Base-by-base conservation (phyloP, 2,113 vertebrate species). In the Coregonus clupeaformis region DNA sequence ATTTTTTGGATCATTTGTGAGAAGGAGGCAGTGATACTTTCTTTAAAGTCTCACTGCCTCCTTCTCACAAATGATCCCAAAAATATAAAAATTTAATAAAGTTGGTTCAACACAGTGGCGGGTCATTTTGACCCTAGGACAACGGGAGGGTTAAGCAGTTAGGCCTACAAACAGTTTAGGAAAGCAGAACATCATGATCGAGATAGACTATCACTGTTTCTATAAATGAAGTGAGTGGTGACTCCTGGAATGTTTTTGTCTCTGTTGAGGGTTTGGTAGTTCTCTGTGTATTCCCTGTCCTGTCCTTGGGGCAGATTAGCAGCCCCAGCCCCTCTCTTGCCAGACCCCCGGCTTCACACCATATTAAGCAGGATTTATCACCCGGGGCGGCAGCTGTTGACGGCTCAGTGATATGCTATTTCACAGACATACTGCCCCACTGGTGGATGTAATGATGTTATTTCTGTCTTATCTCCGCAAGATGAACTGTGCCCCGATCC, bases 391-490 rank as follows among this genome's bases (percentile, higher is more conserved):
- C 68, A 60, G 66, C 74, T 76, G 74, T 69, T 76, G 74, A 76
- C 68, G 69, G 18, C 24, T 42, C 36, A 16, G 66, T 76, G 74
- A 76, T 69, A 62, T 76, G 57, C 74, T 76, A 76, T 76, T 76
- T 76, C 68, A 47, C 68, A 62, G 74, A 70, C 52, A 70, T 64
- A 70, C 52, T 76, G 22, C 59, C 68, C n/a, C 59, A 60, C 55
- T 42, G 55, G 32, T 70, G 66, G 29, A 68, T 18, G 74, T 63
- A 70, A 70, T 76, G 55, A 70, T 70, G 66, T 70, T 70, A 76
- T 74, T 81, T 64, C 79, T 70, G 65, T 74, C 75, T 77, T 71
- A 81, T 77, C 67, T 66, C 71, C 16, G 4, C 62, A 63, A 75
- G 69, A 72, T 72, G 73, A 72, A 75, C 69, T 13, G 68, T 70